These are phyloP conservation scores for Apocrypta bakeri DNA, from an alignment of 1,140 invertebrate species.

Conservation along the genomic window DNA sequence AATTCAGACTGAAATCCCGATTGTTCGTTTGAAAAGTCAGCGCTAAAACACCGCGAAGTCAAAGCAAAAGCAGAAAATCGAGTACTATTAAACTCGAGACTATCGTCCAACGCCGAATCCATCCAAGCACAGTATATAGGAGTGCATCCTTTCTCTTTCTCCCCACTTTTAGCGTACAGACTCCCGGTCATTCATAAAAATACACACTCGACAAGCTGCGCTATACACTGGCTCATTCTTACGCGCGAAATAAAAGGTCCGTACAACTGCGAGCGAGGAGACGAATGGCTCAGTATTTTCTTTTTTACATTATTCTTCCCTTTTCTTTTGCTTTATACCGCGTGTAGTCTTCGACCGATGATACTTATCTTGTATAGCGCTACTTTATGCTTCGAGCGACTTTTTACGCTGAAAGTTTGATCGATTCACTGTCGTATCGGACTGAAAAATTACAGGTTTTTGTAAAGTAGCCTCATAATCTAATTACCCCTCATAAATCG, in stretches of 20 bases:
- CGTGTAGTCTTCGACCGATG: too few relatives aligned
- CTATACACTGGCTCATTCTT: constrained; percentile 24
- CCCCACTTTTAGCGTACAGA: neutral
- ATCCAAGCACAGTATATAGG: neutral
- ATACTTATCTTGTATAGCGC: too few relatives aligned
- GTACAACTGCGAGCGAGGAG: neutral
- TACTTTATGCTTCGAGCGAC: neutral
- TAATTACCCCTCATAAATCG: neutral
- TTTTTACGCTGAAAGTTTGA: too few relatives aligned
- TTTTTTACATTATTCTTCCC: neutral
- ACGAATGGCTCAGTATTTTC: neutral
- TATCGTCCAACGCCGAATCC: constrained; percentile 5
- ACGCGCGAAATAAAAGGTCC: constrained; percentile 6
- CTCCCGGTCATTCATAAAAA: constrained; percentile 67
- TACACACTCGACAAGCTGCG: constrained; percentile 58
- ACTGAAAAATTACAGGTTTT: neutral
- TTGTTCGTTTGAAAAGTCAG: too few relatives aligned
- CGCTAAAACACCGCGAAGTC: too few relatives aligned
- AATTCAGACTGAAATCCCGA: neutral
- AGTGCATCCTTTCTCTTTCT: constrained; percentile 37
- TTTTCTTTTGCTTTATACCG: too few relatives aligned
- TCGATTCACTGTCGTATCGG: neutral
- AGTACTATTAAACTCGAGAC: neutral
- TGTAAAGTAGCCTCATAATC: neutral
- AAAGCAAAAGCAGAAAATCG: too few relatives aligned